phyloP scores from a whole-genome alignment of 1,140 invertebrate genomes.

The Physella acuta region DNA sequence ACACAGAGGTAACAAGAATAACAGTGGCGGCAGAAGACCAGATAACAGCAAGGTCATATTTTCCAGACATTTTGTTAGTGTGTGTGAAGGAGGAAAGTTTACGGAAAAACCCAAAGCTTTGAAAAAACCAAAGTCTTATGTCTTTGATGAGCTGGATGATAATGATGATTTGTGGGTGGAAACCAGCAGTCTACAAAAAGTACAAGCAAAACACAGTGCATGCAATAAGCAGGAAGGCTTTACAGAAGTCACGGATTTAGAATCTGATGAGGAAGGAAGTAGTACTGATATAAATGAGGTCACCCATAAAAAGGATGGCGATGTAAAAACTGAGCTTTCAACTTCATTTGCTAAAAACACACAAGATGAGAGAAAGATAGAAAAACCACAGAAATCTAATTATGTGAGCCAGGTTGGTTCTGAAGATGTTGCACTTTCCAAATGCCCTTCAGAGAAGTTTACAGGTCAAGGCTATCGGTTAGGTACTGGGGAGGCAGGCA shows the following conservation, averaged over 20 bases:
- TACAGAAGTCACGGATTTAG: neutral
- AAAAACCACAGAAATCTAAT: neutral
- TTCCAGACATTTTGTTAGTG: conserved; percentile 8
- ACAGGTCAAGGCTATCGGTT: conserved; percentile 11
- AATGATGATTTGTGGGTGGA: conserved; percentile 19
- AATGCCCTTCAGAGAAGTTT: too few relatives aligned
- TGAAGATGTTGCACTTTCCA: neutral
- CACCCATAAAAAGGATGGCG: neutral
- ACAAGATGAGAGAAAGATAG: neutral
- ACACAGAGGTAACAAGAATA: neutral
- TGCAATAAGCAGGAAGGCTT: neutral
- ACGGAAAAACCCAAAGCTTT: neutral
- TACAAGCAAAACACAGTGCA: neutral
- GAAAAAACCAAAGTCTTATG: conserved; percentile 10
- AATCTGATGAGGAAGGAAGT: neutral
- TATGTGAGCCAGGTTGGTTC: neutral
- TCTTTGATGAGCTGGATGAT: conserved; percentile 17
- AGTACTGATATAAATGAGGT: neutral
- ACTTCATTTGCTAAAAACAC: neutral
- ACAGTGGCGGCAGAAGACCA: neutral
- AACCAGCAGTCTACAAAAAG: neutral
- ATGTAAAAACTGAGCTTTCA: neutral
- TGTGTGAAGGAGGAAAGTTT: neutral
- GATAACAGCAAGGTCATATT: conserved; percentile 2
- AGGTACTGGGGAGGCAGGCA: neutral